phyloP scores from a whole-genome alignment of 30 jellyfish, hydroid and myxozoan species.

The Catostylus mosaicus region DNA sequence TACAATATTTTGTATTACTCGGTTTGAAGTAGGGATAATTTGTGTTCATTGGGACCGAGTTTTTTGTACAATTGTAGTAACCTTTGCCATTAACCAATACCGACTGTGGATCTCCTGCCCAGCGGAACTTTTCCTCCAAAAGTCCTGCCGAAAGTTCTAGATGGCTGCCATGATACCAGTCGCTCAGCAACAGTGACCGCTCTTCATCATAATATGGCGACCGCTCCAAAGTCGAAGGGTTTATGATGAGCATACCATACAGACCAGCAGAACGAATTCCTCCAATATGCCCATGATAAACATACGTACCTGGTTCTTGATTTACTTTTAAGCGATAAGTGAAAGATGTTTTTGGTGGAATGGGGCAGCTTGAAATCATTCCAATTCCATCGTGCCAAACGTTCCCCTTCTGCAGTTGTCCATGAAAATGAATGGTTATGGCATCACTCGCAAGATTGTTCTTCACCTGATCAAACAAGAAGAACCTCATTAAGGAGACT shows the following conservation, averaged over 20 bases:
- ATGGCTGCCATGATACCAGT: slow-evolving; percentile 70
- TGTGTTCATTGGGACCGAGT: slow-evolving; percentile 35
- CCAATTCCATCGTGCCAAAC: slow-evolving; percentile 70
- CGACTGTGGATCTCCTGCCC: slow-evolving; percentile 72
- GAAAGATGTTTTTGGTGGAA: slow-evolving; percentile 54
- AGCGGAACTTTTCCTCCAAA: slow-evolving; percentile 61
- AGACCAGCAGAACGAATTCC: slow-evolving; percentile 68
- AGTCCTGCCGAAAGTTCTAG: slow-evolving; percentile 44
- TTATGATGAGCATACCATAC: slow-evolving; percentile 47
- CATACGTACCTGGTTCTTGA: slow-evolving; percentile 50
- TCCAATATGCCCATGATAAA: slow-evolving; percentile 62
- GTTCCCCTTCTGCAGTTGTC: slow-evolving; percentile 51
- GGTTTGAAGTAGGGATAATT: slow-evolving; percentile 52
- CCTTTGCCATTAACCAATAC: slow-evolving; percentile 58
- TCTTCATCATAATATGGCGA: slow-evolving; percentile 42
- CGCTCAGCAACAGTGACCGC: slow-evolving; percentile 45
- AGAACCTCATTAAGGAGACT: no score
- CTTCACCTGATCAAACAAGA: slow-evolving; percentile 46
- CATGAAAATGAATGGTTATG: slow-evolving; percentile 61
- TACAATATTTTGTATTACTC: slow-evolving; percentile 34
- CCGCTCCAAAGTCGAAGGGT: slow-evolving; percentile 12
- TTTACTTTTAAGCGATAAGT: slow-evolving; percentile 49
- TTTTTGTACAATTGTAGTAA: slow-evolving; percentile 35
- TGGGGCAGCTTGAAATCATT: slow-evolving; percentile 62
- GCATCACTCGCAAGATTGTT: slow-evolving; percentile 52